Evolutionary conservation across 2,888 invertebrate genomes (phyloP).

Genomic region (Ditula angustiorana): DNA sequence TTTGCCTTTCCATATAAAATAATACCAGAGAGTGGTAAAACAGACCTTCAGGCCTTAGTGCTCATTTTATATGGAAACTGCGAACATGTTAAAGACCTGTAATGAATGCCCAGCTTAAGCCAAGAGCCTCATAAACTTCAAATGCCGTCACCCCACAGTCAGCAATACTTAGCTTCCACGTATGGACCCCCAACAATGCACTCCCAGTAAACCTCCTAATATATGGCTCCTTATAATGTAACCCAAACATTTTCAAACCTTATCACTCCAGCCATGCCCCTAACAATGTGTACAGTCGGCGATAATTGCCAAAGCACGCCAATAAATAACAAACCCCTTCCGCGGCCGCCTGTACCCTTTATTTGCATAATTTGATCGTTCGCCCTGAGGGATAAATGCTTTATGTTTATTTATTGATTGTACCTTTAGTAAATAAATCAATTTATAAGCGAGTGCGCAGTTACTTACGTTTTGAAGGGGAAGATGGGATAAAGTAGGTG

Average conservation of each 20-base stretch:
- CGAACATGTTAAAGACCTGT: too few species aligned
- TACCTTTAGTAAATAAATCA: constrained; percentile 38
- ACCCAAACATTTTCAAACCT: constrained; percentile 29
- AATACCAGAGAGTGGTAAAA: too few species aligned
- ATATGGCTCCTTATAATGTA: constrained; percentile 12
- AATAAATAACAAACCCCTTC: constrained; percentile 36
- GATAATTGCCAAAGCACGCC: constrained; percentile 35
- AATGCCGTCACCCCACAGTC: background rate
- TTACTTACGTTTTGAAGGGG: background rate
- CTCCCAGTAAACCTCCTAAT: constrained; percentile 14
- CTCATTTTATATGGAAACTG: too few species aligned
- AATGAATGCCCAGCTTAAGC: too few species aligned
- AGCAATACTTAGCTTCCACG: background rate
- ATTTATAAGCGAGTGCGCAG: constrained; percentile 18
- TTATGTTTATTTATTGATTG: constrained; percentile 39
- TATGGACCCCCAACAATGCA: constrained; percentile 11
- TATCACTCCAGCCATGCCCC: constrained; percentile 25
- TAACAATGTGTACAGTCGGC: constrained; percentile 29
- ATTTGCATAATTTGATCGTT: constrained; percentile 40
- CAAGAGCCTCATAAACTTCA: background rate
- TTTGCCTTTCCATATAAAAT: too few species aligned
- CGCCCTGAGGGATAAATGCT: constrained; percentile 32
- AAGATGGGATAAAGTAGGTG: too few species aligned
- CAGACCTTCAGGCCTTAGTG: too few species aligned
- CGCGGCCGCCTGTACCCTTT: constrained; percentile 37